Conservation (phyloP, 2,888 invertebrate species). For the Bombyx huttoni region DNA sequence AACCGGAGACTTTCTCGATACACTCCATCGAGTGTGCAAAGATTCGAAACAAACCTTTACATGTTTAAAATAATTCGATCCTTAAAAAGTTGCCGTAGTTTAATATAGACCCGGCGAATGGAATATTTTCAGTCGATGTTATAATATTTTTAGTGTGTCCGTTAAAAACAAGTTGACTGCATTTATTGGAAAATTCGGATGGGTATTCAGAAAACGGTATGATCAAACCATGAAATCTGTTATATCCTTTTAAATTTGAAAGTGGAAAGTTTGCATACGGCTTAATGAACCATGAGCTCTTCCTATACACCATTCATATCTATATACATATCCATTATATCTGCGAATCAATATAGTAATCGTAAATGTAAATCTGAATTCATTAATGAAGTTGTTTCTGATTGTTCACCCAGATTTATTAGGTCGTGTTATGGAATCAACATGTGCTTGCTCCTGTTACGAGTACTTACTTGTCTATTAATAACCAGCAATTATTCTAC, state of each 20-base stretch:
- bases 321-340: too few relatives aligned
- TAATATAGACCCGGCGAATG: neutral
- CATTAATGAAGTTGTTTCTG: constrained; percentile 60
- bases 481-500: constrained; percentile 49
- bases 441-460: constrained; percentile 51
- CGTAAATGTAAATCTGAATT: constrained; percentile 34
- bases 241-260: too few relatives aligned
- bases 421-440: constrained; percentile 41
- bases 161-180: too few relatives aligned
- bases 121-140: too few relatives aligned
- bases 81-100: neutral
- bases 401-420: constrained; percentile 53
- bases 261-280: too few relatives aligned
- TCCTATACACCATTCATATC: too few relatives aligned
- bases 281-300: too few relatives aligned
- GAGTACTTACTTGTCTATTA: constrained; percentile 48
- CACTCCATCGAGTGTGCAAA: constrained; percentile 31
- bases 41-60: neutral
- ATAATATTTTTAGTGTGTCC: too few relatives aligned
- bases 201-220: too few relatives aligned
- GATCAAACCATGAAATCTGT: too few relatives aligned
- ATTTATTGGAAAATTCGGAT: too few relatives aligned
- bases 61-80: neutral
- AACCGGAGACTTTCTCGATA: constrained; percentile 43
- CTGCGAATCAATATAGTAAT: neutral